Conservation (phyloP, 1,140 invertebrate species). For the Drosophila melanogaster region Release_6_plus_ISO1_MT NC_004354.4:5091501-5092000, state of each 20-base stretch:
- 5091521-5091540: too few relatives aligned
- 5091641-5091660: too few relatives aligned
- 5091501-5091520: neutral
- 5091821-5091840: slow-evolving; percentile 79
- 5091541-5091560: too few relatives aligned
- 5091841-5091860: slow-evolving; percentile 54
- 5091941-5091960: slow-evolving; percentile 34
- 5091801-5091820: slow-evolving; percentile 39
- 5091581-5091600: too few relatives aligned
- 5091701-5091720: neutral
- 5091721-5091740: neutral
- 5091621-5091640: too few relatives aligned
- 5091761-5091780: neutral
- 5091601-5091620: too few relatives aligned
- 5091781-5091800: neutral
- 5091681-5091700: neutral
- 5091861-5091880: slow-evolving; percentile 13
- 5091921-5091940: slow-evolving; percentile 53
- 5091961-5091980: slow-evolving; percentile 1
- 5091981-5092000: slow-evolving; percentile 23
- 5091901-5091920: slow-evolving; percentile 65
- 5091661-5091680: too few relatives aligned
- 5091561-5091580: too few relatives aligned
- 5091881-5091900: slow-evolving; percentile 34
- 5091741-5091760: neutral